Base-by-base conservation (phyloP, 2,797 vertebrate genomes). In the Anableps anableps region DNA sequence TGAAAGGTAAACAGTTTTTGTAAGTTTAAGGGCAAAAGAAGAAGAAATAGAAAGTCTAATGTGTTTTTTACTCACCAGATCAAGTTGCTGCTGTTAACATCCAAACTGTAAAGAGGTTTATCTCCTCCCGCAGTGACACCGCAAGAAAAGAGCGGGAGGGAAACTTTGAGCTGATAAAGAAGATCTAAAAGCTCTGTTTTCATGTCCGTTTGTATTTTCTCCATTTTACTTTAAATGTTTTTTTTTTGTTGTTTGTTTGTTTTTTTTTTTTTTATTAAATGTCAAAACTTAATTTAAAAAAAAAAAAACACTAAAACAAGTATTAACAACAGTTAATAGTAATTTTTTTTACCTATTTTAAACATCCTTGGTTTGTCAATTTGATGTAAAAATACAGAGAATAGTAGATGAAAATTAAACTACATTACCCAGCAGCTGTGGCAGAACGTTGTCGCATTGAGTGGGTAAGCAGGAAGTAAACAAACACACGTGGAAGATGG, bases 131-230 rank as follows among this genome's bases (percentile, higher is more conserved):
- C 81, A 77, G 80, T 92, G 93, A 95, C 89, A 81, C 84, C 77
- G 88, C 92, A 89, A 76, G 45, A 93, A 94, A 94, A 91, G 83
- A 77, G 92, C 93, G 93, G 89, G 83, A 88, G 11, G 29, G 77
- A 50, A 80, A 77, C 16, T 34, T 71, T 8, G 26, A 17, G 1
- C 16, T 45, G 7, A 58, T 58, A n/a, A 13, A 76, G 51, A 58
- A 64, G 29, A 38, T 36, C 19, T 41, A 1, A 36, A 13, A 70
- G 11, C 66, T 41, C 26, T 45, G 34, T 13, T 23, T 55, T 26
- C 10, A 29, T 19, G 60, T 9, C 8, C 9, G 31, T 21, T 64
- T 64, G 16, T 19, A 23, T 6, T 68, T 4, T 70, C 5, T 26
- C 11, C 1, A 6, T 26, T 70, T 70, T 43, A 43, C 5, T 43